Conservation (phyloP, 53 echinoderm and acorn worm genomes). For the Zoroaster sp. region DNA sequence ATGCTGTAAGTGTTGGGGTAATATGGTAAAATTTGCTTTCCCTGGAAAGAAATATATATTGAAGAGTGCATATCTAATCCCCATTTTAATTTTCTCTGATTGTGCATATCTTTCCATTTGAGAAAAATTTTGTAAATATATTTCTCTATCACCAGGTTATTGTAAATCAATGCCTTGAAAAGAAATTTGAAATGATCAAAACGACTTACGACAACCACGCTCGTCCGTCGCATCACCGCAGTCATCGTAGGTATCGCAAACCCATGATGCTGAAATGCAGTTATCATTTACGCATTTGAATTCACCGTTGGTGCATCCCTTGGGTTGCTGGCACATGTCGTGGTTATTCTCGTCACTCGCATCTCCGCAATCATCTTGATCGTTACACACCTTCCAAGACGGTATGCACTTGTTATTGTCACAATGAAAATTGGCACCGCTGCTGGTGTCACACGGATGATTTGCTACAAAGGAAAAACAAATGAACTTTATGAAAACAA, state of each 20-base stretch:
- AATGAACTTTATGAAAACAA: not conserved
- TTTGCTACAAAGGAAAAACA: not conserved
- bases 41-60: too few species aligned
- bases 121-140: too few species aligned
- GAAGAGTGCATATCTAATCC: too few species aligned
- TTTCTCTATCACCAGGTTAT: too few species aligned
- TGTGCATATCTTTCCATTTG: too few species aligned
- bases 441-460: not conserved
- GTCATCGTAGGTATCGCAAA: constrained; percentile 67
- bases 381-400: constrained; percentile 63
- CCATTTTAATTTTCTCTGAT: too few species aligned
- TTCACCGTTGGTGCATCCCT: constrained; percentile 52
- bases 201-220: constrained; percentile 65
- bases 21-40: too few species aligned
- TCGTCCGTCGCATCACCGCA: constrained; percentile 80
- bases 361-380: constrained; percentile 76
- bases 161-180: too few species aligned
- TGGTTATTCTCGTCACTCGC: constrained; percentile 94
- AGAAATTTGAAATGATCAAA: too few species aligned
- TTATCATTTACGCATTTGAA: constrained; percentile 67
- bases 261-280: constrained; percentile 45
- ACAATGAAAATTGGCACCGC: constrained; percentile 68
- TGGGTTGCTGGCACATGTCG: constrained; percentile 69
- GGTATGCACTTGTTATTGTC: constrained; percentile 76
- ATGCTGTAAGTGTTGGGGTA: too few species aligned